Conservation (phyloP, 2,113 vertebrate species). For the Burhinus bistriatus region DNA sequence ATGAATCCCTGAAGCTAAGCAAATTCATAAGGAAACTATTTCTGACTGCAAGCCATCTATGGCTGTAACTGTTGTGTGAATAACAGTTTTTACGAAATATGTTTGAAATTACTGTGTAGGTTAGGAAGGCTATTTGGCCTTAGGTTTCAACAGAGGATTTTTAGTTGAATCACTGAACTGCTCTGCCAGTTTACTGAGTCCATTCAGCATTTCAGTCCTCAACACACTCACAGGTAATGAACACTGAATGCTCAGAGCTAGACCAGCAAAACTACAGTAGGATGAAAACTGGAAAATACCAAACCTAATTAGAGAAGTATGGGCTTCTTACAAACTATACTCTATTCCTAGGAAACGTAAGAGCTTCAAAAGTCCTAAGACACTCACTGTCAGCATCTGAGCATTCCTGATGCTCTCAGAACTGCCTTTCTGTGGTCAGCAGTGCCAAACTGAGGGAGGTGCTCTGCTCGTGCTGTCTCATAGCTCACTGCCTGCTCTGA, state of each 20-base stretch:
- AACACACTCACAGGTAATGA: neutral
- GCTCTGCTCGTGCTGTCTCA: neutral
- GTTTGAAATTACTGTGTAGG: neutral
- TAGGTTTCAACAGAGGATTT: neutral
- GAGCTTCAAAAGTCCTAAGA: neutral
- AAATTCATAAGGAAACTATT: neutral
- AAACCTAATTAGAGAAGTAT: neutral
- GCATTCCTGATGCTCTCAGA: neutral
- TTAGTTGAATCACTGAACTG: neutral
- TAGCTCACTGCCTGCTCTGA: neutral
- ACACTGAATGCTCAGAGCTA: neutral
- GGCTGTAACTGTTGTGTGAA: neutral
- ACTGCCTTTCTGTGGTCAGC: neutral
- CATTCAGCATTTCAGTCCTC: neutral
- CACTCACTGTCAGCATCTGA: neutral
- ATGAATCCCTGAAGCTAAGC: neutral
- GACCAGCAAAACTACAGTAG: neutral
- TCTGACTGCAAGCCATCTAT: neutral
- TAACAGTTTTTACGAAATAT: neutral
- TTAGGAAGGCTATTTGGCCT: neutral
- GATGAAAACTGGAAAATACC: neutral
- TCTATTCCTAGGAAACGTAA: neutral
- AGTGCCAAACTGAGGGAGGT: neutral
- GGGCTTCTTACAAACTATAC: neutral
- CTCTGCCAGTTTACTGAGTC: neutral